Evolutionary conservation across 1,140 invertebrate species (phyloP).

Genomic region (Lasioglossum baleicum): DNA sequence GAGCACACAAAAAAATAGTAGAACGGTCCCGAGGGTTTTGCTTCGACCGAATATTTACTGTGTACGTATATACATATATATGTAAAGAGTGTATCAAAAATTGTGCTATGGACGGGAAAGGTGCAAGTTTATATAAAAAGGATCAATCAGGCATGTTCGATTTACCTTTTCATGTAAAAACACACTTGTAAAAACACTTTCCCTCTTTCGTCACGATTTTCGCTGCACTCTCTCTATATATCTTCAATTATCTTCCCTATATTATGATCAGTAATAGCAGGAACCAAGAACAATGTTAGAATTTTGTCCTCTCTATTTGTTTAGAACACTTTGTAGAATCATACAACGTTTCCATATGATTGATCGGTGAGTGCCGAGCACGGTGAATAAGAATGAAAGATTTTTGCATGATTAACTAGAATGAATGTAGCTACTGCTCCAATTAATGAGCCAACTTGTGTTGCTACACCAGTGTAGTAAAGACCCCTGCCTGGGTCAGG

Average conservation of each 20-base stretch:
- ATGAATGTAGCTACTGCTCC: constrained; percentile 88
- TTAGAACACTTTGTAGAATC: constrained; percentile 5
- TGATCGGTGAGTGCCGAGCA: constrained; percentile 54
- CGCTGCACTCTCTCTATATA: background rate
- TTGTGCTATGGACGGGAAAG: background rate
- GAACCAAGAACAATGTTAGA: background rate
- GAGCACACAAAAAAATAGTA: no score
- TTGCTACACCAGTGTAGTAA: constrained; percentile 88
- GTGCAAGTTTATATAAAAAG: no score
- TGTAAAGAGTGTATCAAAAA: background rate
- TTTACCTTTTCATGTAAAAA: no score
- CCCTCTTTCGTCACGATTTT: no score
- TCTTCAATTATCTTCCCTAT: background rate
- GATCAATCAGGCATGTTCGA: no score
- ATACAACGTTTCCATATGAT: constrained; percentile 35
- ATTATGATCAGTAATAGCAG: background rate
- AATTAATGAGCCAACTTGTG: constrained; percentile 89
- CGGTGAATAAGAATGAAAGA: constrained; percentile 81
- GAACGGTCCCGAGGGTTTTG: no score
- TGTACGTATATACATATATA: background rate
- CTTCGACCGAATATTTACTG: no score
- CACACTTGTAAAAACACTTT: no score
- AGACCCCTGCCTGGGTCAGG: constrained; percentile 81
- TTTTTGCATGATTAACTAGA: constrained; percentile 85
- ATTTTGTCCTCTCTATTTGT: background rate